phyloP scores from a whole-genome alignment of 2,888 invertebrate genomes.

The Cantharis flavilabris region DNA sequence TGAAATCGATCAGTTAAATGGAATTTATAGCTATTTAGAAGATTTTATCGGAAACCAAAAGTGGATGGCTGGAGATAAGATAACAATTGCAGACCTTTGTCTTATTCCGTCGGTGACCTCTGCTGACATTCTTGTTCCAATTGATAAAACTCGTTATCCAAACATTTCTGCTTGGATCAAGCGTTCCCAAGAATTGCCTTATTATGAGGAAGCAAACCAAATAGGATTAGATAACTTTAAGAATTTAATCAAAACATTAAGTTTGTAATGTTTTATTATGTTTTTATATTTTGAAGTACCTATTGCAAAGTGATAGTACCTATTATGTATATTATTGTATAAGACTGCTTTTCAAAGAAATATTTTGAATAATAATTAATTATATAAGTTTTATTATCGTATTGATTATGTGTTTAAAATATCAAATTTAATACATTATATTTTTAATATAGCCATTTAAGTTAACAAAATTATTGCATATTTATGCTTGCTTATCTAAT shows the following conservation, averaged over 20 bases:
- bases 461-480: not conserved
- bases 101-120: slow-evolving; percentile 50
- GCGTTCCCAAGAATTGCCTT: slow-evolving; percentile 42
- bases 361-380: not conserved
- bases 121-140: slow-evolving; percentile 44
- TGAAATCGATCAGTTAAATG: slow-evolving; percentile 34
- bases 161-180: slow-evolving; percentile 46
- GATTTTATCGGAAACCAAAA: slow-evolving; percentile 55
- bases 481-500: not conserved
- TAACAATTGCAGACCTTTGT: slow-evolving; percentile 62
- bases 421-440: not conserved
- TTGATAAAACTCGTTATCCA: slow-evolving; percentile 46
- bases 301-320: not conserved
- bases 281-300: not conserved
- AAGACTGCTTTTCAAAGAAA: not conserved
- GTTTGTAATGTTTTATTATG: not conserved
- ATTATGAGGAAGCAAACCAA: slow-evolving; percentile 30
- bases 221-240: slow-evolving; percentile 17
- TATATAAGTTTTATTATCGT: not conserved
- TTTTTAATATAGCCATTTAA: not conserved
- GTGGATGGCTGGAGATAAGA: slow-evolving; percentile 58
- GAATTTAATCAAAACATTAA: slow-evolving; percentile 7
- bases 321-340: not conserved
- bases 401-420: not conserved
- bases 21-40: slow-evolving; percentile 58